These are phyloP conservation scores for Etheostoma nigrum DNA, from an alignment of 2,797 vertebrate genomes.

Conservation along the genomic window DNA sequence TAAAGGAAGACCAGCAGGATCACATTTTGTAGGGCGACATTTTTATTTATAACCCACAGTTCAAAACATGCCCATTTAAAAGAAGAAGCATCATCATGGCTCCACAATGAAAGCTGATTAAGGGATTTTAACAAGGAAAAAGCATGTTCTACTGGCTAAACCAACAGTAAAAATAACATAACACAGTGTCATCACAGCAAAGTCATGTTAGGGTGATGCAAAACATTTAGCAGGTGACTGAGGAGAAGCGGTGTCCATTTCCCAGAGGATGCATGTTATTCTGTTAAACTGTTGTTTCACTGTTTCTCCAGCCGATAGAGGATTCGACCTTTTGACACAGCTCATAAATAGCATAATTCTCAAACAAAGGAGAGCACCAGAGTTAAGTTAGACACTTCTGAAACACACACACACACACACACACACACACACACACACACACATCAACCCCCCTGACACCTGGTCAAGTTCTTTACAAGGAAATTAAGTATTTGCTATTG, in stretches of 20 bases:
- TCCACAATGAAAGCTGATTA: neutral
- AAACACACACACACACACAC: conserved; percentile 18
- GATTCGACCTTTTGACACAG: conserved; percentile 79
- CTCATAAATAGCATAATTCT: conserved; percentile 75
- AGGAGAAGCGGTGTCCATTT: conserved; percentile 50
- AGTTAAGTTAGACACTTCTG: conserved; percentile 55
- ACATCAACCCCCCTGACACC: conserved; percentile 55
- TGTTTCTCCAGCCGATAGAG: conserved; percentile 61
- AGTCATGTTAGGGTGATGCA: conserved; percentile 41
- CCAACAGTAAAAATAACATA: conserved; percentile 27
- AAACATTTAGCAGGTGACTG: conserved; percentile 54
- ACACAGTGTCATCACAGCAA: conserved; percentile 5
- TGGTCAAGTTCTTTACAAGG: conserved; percentile 73
- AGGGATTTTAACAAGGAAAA: neutral
- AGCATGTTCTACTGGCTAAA: neutral
- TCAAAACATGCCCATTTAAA: neutral
- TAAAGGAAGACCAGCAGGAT: neutral
- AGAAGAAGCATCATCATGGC: neutral
- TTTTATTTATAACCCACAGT: neutral
- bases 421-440: neutral
- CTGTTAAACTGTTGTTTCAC: conserved; percentile 57
- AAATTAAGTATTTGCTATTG: conserved; percentile 67
- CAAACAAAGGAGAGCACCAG: conserved; percentile 68
- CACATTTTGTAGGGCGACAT: too few relatives aligned
- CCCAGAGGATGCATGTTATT: conserved; percentile 42